Evolutionary conservation across 64 coral and sea anemone species (phyloP), one percentile per base, ranked within the genome.

Genomic region (Actinia equina): DNA sequence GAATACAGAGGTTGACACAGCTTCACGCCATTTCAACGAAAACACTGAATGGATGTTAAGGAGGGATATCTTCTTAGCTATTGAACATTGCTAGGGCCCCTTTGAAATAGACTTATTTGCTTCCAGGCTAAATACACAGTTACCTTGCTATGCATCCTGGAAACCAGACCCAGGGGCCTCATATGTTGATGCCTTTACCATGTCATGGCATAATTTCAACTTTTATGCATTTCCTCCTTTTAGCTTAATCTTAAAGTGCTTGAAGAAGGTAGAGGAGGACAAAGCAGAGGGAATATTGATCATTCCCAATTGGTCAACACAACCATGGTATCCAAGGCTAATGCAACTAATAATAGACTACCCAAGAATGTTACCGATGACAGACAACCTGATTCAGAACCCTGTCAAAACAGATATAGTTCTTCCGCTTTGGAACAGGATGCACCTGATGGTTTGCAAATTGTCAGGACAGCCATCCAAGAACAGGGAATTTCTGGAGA

Each of bases 151-250:
- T 90, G 88, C 37, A 54, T 94, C 85, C 41, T 94, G 88, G 88
- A 89, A 89, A 70, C 92, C 92, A 53, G 88, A 94, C 85, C 88
- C 82, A 63, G 91, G 78, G 19, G 93, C 88, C 10, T 57, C 59
- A 71, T 90, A 83, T 94, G 61, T 87, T 2, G 71, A 90, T 87
- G 88, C 84, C 6, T 94, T 90, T 77, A 87, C 77, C 27, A 79
- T 94, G n/a, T 83, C 19, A 17, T 94, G 93, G 88, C 13, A 26
- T 78, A 90, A 94, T 11, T 63, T 86, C 30, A 86, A 60, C 0
- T 89, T 89, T 23, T 89, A 89, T 94, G 87, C 67, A 27, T 94
- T 93, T 25, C 91, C 86, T 11, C 86, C 91, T 84, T 93, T 93
- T 46, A 88, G 79, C 77, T 59, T 93, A 52, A 84, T 93, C 44